Percentiles rank a stretch among this genome's conserved stretches.
Evolutionary conservation across 2,797 vertebrate genomes (phyloP).

Genomic region (Trichosurus vulpecula): DNA sequence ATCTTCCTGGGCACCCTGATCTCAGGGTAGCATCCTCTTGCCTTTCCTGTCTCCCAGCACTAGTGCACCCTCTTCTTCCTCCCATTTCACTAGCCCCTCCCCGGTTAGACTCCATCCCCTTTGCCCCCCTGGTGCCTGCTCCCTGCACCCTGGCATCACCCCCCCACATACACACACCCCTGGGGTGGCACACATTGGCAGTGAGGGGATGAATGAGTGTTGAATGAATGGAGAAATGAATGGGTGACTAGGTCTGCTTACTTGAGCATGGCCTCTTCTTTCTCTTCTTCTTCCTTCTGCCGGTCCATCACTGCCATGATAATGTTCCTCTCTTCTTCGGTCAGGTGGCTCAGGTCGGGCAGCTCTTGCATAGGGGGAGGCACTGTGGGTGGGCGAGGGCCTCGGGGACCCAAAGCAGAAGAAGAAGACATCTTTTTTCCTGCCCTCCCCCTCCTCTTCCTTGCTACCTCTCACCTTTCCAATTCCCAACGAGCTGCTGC

Average conservation of each 20-base stretch:
- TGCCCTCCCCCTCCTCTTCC: conserved; percentile 89
- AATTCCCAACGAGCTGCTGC: conserved; percentile 80
- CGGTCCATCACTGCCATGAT: conserved; percentile 99
- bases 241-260: conserved; percentile 86
- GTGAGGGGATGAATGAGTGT: conserved; percentile 40
- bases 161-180: conserved; percentile 55
- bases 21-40: background rate
- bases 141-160: conserved; percentile 40
- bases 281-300: conserved; percentile 97
- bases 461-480: conserved; percentile 80
- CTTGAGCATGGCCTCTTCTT: conserved; percentile 99
- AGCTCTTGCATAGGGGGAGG: conserved; percentile 94
- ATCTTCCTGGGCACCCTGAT: conserved; percentile 22
- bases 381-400: conserved; percentile 94
- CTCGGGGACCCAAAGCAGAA: conserved; percentile 94
- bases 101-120: conserved; percentile 13
- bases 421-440: conserved; percentile 92
- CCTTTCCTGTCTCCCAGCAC: background rate
- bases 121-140: conserved; percentile 46
- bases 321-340: conserved; percentile 98
- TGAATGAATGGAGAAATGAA: conserved; percentile 64
- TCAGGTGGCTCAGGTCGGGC: conserved; percentile 99
- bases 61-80: conserved; percentile 12
- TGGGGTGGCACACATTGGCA: background rate
- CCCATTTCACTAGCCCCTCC: background rate